phyloP scores from a whole-genome alignment of 2,113 vertebrate genomes.

The Gnathonemus echidnorhynchus region DNA sequence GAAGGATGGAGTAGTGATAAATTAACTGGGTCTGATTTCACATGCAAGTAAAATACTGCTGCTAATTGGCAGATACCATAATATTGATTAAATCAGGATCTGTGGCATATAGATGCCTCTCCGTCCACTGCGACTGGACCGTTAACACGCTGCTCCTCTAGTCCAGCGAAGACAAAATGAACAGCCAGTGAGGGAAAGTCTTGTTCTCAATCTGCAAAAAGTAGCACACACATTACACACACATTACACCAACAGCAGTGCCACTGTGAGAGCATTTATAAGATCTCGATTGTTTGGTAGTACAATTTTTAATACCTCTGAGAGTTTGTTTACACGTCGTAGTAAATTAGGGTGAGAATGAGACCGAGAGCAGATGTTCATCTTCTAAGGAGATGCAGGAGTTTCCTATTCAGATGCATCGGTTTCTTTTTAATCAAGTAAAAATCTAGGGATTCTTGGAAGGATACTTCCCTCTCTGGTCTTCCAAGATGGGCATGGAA shows the following conservation, averaged over 20 bases:
- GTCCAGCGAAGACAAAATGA: constrained; percentile 30
- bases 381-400: constrained; percentile 42
- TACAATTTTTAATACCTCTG: not conserved
- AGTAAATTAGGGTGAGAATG: not conserved
- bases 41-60: constrained; percentile 58
- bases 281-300: not conserved
- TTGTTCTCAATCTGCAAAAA: constrained; percentile 25
- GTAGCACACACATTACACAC: not conserved
- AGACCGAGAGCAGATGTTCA: not conserved
- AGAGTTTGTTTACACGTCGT: not conserved
- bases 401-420: constrained; percentile 56
- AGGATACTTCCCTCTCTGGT: constrained; percentile 51
- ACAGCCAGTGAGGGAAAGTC: constrained; percentile 28
- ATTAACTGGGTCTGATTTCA: constrained; percentile 54
- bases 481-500: constrained; percentile 50
- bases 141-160: constrained; percentile 49
- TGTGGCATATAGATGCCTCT: constrained; percentile 49
- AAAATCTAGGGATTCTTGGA: constrained; percentile 57
- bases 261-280: not conserved
- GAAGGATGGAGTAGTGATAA: constrained; percentile 58
- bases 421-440: constrained; percentile 48
- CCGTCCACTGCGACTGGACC: constrained; percentile 40
- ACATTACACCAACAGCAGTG: not conserved
- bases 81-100: constrained; percentile 68
- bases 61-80: constrained; percentile 68